Conservation (phyloP, 2,888 invertebrate genomes). For the Drosophila prolongata region DNA sequence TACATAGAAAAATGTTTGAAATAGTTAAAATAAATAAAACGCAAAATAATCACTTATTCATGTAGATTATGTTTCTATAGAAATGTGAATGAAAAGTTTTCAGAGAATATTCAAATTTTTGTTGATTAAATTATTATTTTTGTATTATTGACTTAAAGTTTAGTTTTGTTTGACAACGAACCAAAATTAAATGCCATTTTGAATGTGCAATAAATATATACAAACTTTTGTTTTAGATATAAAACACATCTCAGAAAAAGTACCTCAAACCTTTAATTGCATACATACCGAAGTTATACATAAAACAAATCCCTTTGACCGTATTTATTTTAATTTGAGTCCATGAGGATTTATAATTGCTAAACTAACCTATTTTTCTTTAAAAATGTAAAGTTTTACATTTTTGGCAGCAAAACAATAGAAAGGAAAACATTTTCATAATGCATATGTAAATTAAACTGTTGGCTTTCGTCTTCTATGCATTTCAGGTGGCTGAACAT, state of each 20-base stretch:
- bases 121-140: too few species aligned
- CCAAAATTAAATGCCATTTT: not conserved
- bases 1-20: too few species aligned
- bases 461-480: conserved; percentile 27
- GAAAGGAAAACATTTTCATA: conserved; percentile 21
- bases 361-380: conserved; percentile 3
- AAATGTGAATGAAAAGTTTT: too few species aligned
- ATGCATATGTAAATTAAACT: conserved; percentile 38
- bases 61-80: too few species aligned
- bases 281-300: not conserved
- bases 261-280: not conserved
- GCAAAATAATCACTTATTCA: too few species aligned
- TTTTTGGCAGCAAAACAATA: conserved; percentile 16
- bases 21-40: too few species aligned
- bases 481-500: conserved; percentile 53
- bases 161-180: not conserved
- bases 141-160: too few species aligned
- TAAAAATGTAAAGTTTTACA: conserved; percentile 11
- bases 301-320: not conserved
- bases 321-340: conserved; percentile 21
- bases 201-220: not conserved
- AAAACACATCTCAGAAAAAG: not conserved
- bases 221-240: not conserved
- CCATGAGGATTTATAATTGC: conserved; percentile 6
- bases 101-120: too few species aligned